phyloP scores from a whole-genome alignment of 2,888 invertebrate species.

The Orchesellides sinensis region DNA sequence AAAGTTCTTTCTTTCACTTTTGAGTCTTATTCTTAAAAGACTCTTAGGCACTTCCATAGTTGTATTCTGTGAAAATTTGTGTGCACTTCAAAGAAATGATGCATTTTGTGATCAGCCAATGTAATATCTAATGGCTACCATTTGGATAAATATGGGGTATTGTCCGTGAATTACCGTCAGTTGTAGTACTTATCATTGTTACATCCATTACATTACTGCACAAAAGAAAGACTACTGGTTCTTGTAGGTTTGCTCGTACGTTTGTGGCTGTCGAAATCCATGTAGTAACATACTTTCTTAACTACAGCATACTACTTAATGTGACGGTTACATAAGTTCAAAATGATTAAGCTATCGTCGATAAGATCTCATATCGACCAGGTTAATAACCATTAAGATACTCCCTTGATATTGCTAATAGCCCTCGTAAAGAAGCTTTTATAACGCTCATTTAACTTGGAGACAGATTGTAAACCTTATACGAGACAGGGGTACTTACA shows the following conservation, averaged over 20 bases:
- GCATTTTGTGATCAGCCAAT: slow-evolving; percentile 41
- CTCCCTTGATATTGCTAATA: slow-evolving; percentile 2
- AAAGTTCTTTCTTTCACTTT: no score
- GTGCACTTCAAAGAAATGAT: slow-evolving; percentile 47
- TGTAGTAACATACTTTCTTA: background rate
- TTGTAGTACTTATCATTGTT: no score
- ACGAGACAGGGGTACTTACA: no score
- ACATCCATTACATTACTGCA: no score
- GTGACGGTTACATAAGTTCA: background rate
- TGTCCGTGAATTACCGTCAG: slow-evolving; percentile 48
- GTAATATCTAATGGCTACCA: slow-evolving; percentile 57
- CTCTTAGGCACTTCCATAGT: background rate
- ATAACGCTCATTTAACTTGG: no score
- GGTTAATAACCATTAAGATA: slow-evolving; percentile 13
- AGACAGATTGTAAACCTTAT: no score
- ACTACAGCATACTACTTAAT: background rate
- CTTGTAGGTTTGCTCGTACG: no score
- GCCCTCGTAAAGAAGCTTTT: no score
- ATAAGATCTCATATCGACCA: slow-evolving; percentile 3
- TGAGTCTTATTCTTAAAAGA: background rate
- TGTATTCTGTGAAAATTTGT: slow-evolving; percentile 12
- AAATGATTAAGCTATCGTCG: no score
- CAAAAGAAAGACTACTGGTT: no score
- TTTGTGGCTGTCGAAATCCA: slow-evolving; percentile 11
- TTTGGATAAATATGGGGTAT: slow-evolving; percentile 56